These are phyloP conservation scores for Hyposoter didymator DNA, from an alignment of 2,888 invertebrate species.

Conservation along the genomic window DNA sequence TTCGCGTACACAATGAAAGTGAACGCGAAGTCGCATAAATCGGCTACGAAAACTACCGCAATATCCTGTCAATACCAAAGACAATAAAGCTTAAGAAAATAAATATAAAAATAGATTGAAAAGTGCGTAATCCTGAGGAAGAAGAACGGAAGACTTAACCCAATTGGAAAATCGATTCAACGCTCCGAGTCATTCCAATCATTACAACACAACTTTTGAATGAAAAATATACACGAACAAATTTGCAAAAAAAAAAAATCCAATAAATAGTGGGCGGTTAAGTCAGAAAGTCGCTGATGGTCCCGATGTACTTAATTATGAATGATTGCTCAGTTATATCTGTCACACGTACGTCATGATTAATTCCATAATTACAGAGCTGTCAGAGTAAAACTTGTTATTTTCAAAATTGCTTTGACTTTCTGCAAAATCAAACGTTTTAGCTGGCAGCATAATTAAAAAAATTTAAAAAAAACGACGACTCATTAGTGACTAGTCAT, in stretches of 20 bases:
- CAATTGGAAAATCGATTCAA: conserved; percentile 7
- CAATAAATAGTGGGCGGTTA: not conserved
- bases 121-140: not conserved
- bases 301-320: not conserved
- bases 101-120: conserved; percentile 18
- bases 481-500: conserved; percentile 25
- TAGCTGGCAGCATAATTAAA: not conserved
- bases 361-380: not conserved
- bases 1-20: conserved; percentile 37
- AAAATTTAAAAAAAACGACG: not conserved
- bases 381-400: not conserved
- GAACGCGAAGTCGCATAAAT: conserved; percentile 3
- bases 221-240: not conserved
- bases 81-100: conserved; percentile 18
- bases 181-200: not conserved
- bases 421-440: not conserved
- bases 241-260: not conserved
- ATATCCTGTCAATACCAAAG: conserved; percentile 35
- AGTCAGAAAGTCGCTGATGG: not conserved
- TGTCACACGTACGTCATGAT: not conserved
- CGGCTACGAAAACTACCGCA: conserved; percentile 31
- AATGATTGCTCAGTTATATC: not conserved
- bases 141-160: conserved; percentile 14
- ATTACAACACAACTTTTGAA: not conserved
- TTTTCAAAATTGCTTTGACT: not conserved